Evolutionary conservation across 2,797 vertebrate genomes (phyloP).

Genomic region (Agapornis canus): DNA sequence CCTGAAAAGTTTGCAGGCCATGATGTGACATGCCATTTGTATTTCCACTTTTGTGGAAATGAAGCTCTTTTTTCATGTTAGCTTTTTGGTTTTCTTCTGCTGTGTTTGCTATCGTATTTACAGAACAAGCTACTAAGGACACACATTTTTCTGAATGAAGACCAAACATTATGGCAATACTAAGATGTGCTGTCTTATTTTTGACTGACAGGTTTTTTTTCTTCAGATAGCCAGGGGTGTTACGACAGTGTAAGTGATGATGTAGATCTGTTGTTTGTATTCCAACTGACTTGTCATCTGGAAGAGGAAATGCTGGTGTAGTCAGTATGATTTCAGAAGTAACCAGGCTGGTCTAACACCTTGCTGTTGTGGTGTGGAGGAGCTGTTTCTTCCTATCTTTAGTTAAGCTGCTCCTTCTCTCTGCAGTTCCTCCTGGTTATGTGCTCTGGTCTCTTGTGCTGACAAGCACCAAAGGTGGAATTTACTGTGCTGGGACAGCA

Average conservation of each 20-base stretch:
- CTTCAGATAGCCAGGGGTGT: background rate
- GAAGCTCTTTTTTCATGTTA: background rate
- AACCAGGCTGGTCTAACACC: slow-evolving; percentile 24
- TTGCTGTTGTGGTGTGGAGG: background rate
- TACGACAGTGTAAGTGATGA: background rate
- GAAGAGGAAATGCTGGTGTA: background rate
- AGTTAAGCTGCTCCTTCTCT: background rate
- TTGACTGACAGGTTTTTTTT: slow-evolving; percentile 33
- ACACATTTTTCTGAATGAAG: background rate
- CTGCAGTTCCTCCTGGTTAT: background rate
- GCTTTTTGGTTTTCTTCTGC: background rate
- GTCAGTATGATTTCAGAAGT: slow-evolving; percentile 24
- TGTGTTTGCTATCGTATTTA: background rate
- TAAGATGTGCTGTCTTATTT: background rate
- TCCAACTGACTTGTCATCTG: background rate
- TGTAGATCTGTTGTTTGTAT: background rate
- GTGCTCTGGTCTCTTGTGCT: background rate
- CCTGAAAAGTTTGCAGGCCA: background rate
- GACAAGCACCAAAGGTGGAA: background rate
- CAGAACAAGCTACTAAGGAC: background rate
- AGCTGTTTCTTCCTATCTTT: background rate
- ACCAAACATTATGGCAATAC: background rate
- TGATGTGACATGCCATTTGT: background rate
- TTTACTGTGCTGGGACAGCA: background rate
- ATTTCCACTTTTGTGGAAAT: background rate